These are phyloP conservation scores for Cassiopea xamachana DNA, from an alignment of 30 jellyfish, hydroid and myxozoan species.

Conservation along the genomic window DNA sequence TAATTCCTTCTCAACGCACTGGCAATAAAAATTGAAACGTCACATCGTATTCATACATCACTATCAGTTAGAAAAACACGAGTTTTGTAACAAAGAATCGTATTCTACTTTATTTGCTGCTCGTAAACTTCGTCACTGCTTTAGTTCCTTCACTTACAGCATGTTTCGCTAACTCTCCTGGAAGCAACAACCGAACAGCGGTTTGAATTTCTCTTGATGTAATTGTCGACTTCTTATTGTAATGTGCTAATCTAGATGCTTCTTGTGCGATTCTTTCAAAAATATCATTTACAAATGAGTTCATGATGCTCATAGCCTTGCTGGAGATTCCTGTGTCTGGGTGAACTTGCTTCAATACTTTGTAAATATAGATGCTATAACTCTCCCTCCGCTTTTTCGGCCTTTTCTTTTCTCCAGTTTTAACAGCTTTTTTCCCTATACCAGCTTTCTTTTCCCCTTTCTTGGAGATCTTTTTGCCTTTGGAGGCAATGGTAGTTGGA, in stretches of 20 bases:
- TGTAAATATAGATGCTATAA: constrained; percentile 90
- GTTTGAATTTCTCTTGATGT: constrained; percentile 94
- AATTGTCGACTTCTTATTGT: constrained; percentile 88
- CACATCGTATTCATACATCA: neutral
- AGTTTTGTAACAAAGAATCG: neutral
- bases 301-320: constrained; percentile 98
- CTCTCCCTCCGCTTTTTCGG: constrained; percentile 82
- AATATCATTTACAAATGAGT: constrained; percentile 95
- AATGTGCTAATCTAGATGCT: constrained; percentile 93
- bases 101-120: constrained; percentile 62
- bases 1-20: neutral
- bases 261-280: constrained; percentile 98
- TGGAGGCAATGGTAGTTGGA: constrained; percentile 57
- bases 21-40: neutral
- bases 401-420: constrained; percentile 55
- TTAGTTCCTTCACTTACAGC: constrained; percentile 98
- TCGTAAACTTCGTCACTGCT: constrained; percentile 97
- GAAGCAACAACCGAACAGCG: constrained; percentile 91
- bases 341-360: constrained; percentile 96
- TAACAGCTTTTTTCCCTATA: constrained; percentile 74
- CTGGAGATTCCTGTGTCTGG: constrained; percentile 97
- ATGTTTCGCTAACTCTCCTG: constrained; percentile 97
- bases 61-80: neutral
- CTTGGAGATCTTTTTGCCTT: constrained; percentile 76
- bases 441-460: constrained; percentile 84